Base-by-base conservation (phyloP, 2,797 vertebrate species). In the Naso thynnoides region DNA sequence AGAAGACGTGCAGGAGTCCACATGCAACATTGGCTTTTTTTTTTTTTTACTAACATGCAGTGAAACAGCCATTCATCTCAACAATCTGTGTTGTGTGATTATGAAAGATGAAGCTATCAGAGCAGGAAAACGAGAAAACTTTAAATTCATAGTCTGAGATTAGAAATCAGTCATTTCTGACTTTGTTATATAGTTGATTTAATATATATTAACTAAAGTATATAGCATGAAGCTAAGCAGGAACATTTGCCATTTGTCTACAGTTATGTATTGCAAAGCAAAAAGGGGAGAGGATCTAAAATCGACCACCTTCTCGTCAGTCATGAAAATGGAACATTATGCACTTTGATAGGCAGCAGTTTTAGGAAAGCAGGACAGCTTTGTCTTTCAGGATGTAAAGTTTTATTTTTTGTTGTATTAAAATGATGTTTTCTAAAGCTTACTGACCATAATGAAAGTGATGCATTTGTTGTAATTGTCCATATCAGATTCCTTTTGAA, bases 11-110 rank as follows among this genome's bases (percentile, higher is more conserved):
- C 70, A 73, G 86, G 92, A 86, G 71, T 84, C 86, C 91, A 90
- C 88, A 93, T 95, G 94, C 95, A 94, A 95, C 90, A 93, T 95
- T 95, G 95, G 94, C 94, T 73, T 45, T 18, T 10, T 52, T 70
- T 74, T 36, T 79, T 78, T 86, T 87, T 19, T 73, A 87, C 86
- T 89, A 83, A 89, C 85, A 83, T 79, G 64, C 87, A 88, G 90
- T 69, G 73, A 89, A 79, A 84, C 82, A 82, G 64, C 45, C 78
- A 73, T 83, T 87, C 79, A 79, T 84, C 63, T 48, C 67, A 38
- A 59, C n/a, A 67, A 78, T 83, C 65, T 64, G 54, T 79, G 80
- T 80, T 55, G 56, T 82, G 76, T 65, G 44, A 73, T 58, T 65
- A 79, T 75, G 71, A 83, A 76, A 74, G 21, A 63, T 68, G 61